Evolutionary conservation across 2,888 invertebrate genomes (phyloP).

Genomic region (Chironomus tentans): DNA sequence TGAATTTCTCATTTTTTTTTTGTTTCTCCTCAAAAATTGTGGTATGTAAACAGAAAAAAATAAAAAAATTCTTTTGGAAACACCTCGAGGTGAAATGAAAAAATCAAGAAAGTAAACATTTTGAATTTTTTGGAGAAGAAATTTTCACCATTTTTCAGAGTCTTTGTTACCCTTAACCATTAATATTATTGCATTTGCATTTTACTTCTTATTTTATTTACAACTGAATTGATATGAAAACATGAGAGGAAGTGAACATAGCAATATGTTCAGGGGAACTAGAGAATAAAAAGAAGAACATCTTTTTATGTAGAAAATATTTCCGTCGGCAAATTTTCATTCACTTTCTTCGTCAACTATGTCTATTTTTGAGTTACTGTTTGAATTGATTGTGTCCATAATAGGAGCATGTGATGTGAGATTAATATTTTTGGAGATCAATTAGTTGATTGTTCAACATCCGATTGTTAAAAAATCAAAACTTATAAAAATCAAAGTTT

Average conservation of each 20-base stretch:
- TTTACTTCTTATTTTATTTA: no score
- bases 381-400: neutral
- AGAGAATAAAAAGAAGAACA: no score
- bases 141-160: neutral
- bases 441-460: no score
- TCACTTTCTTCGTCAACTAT: neutral
- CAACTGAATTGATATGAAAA: no score
- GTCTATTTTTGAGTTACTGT: neutral
- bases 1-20: no score
- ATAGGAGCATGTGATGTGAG: neutral
- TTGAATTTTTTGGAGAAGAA: conserved; percentile 1
- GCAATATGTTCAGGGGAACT: no score
- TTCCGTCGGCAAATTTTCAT: conserved; percentile 23
- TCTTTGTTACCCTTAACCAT: no score
- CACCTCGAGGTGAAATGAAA: conserved; percentile 25
- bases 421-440: neutral
- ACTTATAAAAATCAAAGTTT: no score
- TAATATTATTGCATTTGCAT: no score
- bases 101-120: conserved; percentile 26
- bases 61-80: conserved; percentile 9
- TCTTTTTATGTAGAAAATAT: conserved; percentile 1
- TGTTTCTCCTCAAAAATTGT: neutral
- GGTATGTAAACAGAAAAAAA: neutral
- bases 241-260: no score
- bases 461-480: no score